phyloP scores from a whole-genome alignment of 2,113 vertebrate genomes.

The Dasypus novemcinctus region DNA sequence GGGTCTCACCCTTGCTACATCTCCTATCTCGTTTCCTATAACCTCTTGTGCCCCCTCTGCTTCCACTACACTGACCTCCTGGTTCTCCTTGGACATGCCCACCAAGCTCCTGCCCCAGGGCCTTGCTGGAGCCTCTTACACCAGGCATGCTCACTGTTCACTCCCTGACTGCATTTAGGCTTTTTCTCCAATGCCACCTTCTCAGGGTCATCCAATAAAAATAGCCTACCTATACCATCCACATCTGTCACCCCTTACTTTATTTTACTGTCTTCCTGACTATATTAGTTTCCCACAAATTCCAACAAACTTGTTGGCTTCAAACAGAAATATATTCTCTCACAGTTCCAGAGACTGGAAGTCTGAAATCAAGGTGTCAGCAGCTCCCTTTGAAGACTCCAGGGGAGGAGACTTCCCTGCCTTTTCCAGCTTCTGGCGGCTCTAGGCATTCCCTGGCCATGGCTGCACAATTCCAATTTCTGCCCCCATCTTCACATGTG shows the following conservation, averaged over 20 bases:
- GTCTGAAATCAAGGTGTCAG: too few relatives aligned
- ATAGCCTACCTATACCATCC: background rate
- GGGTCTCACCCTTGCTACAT: background rate
- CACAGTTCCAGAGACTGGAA: background rate
- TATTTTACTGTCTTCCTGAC: background rate
- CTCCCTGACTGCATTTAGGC: background rate
- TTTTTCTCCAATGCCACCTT: background rate
- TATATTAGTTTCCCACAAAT: background rate
- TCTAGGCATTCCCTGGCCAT: background rate
- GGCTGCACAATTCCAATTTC: too few relatives aligned
- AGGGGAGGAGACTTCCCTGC: background rate
- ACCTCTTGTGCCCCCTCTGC: background rate
- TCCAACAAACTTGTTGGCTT: background rate
- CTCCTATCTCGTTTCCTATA: background rate
- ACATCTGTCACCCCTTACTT: background rate
- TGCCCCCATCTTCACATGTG: background rate
- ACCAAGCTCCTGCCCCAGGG: background rate
- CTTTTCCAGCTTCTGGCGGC: background rate
- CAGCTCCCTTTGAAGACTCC: too few relatives aligned
- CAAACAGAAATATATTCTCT: background rate
- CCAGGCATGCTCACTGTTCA: background rate
- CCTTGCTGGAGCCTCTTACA: background rate
- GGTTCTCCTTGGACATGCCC: background rate
- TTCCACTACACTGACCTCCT: background rate
- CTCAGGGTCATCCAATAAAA: background rate